Percentiles rank a stretch among this genome's conserved stretches.
These are phyloP conservation scores for Neocloeon triangulifer DNA, from an alignment of 1,140 invertebrate genomes.

Conservation along the genomic window DNA sequence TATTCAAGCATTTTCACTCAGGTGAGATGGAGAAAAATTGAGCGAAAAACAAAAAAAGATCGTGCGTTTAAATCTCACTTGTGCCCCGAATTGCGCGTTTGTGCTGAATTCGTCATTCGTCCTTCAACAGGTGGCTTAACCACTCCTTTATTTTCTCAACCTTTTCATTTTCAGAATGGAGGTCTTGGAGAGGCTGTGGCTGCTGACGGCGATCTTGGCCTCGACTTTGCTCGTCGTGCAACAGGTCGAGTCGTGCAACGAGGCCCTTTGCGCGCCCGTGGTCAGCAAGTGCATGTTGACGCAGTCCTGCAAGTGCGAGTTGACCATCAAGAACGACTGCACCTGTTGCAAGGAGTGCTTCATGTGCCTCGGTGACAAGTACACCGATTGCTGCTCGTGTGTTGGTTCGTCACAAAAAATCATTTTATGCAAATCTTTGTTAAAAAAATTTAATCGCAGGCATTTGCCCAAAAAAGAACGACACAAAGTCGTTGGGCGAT, in stretches of 20 bases:
- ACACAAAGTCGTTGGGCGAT: slow-evolving; percentile 26
- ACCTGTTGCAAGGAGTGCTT: slow-evolving; percentile 84
- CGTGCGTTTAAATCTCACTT: no score
- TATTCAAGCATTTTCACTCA: no score
- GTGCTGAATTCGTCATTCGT: no score
- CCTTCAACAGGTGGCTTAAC: no score
- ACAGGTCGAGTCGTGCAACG: slow-evolving; percentile 36
- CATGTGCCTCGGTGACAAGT: slow-evolving; percentile 67
- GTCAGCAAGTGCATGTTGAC: slow-evolving; percentile 92
- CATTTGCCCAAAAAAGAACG: slow-evolving; percentile 68
- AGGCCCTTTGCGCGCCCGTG: slow-evolving; percentile 75
- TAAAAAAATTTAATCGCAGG: slow-evolving; percentile 27
- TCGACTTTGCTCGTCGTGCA: slow-evolving; percentile 3
- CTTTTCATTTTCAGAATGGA: no score
- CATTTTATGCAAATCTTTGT: neutral
- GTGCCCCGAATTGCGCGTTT: no score
- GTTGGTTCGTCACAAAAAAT: slow-evolving; percentile 41
- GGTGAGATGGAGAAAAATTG: no score
- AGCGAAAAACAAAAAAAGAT: no score
- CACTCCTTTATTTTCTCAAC: no score
- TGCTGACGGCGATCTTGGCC: no score
- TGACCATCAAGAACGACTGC: slow-evolving; percentile 55
- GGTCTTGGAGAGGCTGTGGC: no score
- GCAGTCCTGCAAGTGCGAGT: slow-evolving; percentile 83
- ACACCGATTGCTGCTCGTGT: slow-evolving; percentile 86